Conservation (phyloP, 2,797 vertebrate genomes). For the Acropternis orthonyx region DNA sequence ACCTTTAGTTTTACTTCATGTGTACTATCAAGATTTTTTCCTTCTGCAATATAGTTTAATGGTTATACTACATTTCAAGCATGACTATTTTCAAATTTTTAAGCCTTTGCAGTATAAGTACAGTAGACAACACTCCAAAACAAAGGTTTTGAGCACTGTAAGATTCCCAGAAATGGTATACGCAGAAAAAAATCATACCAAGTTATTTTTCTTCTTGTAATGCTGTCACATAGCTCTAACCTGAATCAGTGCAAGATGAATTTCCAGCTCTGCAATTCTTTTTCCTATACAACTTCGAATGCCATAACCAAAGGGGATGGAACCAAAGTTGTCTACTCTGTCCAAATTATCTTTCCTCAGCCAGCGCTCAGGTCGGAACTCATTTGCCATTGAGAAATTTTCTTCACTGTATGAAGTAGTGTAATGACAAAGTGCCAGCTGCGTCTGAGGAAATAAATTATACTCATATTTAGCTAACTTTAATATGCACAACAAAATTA, state of each 20-base stretch:
- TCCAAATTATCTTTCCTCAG: conserved; percentile 83
- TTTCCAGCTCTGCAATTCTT: conserved; percentile 90
- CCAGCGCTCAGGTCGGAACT: conserved; percentile 89
- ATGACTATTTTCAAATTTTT: background rate
- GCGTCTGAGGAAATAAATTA: conserved; percentile 78
- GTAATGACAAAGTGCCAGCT: conserved; percentile 92
- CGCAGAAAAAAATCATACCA: background rate
- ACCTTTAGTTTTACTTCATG: background rate
- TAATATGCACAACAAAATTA: background rate
- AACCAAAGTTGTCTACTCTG: conserved; percentile 90
- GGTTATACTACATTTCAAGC: background rate
- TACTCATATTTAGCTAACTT: background rate
- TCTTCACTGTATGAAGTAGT: conserved; percentile 87
- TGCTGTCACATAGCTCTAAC: conserved; percentile 64
- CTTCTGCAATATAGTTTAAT: background rate
- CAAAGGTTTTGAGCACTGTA: background rate
- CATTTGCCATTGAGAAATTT: conserved; percentile 78
- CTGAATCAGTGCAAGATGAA: conserved; percentile 87
- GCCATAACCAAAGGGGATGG: conserved; percentile 91
- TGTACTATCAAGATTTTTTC: background rate
- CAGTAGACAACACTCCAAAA: background rate
- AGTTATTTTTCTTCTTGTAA: background rate
- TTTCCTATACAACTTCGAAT: conserved; percentile 89
- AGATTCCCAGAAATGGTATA: background rate
- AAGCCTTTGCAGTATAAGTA: background rate